phyloP scores from a whole-genome alignment of 2,888 invertebrate genomes.

The Mechanitis mazaeus region DNA sequence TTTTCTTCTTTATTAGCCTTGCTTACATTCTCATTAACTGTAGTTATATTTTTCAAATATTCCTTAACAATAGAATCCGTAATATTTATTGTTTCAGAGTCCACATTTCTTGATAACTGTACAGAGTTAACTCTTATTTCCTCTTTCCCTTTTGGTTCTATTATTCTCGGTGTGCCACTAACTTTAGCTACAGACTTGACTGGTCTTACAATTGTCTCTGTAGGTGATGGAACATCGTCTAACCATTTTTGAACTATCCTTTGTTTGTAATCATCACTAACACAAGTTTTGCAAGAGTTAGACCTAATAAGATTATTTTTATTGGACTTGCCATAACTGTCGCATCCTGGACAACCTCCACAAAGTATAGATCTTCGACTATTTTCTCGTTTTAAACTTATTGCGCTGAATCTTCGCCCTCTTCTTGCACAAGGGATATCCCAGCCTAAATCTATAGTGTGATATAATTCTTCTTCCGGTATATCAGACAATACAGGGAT shows the following conservation, averaged over 20 bases:
- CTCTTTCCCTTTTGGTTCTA: slow-evolving; percentile 49
- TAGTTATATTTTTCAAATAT: slow-evolving; percentile 32
- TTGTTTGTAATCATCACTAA: slow-evolving; percentile 81
- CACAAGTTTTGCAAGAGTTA: slow-evolving; percentile 76
- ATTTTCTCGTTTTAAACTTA: slow-evolving; percentile 79
- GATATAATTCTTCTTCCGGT: slow-evolving; percentile 83
- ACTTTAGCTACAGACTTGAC: slow-evolving; percentile 63
- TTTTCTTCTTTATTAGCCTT: slow-evolving; percentile 7
- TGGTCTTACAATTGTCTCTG: slow-evolving; percentile 39
- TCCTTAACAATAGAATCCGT: slow-evolving; percentile 34
- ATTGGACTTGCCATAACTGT: slow-evolving; percentile 49
- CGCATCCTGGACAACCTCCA: slow-evolving; percentile 83
- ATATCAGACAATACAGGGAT: slow-evolving; percentile 86
- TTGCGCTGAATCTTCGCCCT: slow-evolving; percentile 73
- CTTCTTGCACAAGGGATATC: slow-evolving; percentile 69
- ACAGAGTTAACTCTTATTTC: slow-evolving; percentile 34
- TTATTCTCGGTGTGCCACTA: slow-evolving; percentile 58
- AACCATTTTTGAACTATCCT: slow-evolving; percentile 87
- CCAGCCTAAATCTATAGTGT: slow-evolving; percentile 69
- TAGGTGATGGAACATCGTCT: slow-evolving; percentile 79
- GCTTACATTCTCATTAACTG: slow-evolving; percentile 13
- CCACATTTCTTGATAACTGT: slow-evolving; percentile 37
- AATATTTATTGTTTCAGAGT: slow-evolving; percentile 31
- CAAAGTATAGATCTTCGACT: slow-evolving; percentile 76
- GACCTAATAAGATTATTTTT: slow-evolving; percentile 59